These are phyloP conservation scores for Eurypyga helias DNA, from an alignment of 2,113 vertebrate species.

Conservation along the genomic window DNA sequence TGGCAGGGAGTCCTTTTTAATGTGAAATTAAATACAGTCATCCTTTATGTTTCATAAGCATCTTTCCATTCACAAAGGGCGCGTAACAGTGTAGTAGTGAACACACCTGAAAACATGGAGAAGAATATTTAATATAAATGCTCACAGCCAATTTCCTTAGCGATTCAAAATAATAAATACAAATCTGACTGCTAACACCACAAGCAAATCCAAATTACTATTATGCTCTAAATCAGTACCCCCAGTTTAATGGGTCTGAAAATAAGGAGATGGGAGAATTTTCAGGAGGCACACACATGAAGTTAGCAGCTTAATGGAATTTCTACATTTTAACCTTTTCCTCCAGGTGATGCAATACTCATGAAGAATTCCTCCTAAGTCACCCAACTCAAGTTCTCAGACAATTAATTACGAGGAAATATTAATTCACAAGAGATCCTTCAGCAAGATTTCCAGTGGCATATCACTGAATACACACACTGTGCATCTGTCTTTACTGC, in stretches of 20 bases:
- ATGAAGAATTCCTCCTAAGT: background rate
- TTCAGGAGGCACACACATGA: background rate
- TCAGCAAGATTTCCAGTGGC: background rate
- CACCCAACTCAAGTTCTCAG: background rate
- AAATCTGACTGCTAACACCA: background rate
- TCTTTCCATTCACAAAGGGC: background rate
- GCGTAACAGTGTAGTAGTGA: background rate
- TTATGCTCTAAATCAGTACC: background rate
- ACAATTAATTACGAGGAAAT: background rate
- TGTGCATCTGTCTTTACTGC: background rate
- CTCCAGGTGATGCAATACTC: background rate
- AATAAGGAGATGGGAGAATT: background rate
- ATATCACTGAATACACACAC: background rate
- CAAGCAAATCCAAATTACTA: background rate
- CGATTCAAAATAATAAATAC: background rate
- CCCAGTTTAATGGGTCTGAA: accelerated
- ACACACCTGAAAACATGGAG: accelerated
- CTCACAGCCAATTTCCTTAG: background rate
- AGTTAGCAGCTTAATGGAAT: background rate
- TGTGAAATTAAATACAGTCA: background rate
- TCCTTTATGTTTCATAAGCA: background rate
- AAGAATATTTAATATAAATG: background rate
- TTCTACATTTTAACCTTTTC: background rate
- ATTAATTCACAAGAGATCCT: background rate
- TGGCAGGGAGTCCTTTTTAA: background rate